phyloP scores from a whole-genome alignment of 2,797 vertebrate species.

The Mergus octosetaceus region DNA sequence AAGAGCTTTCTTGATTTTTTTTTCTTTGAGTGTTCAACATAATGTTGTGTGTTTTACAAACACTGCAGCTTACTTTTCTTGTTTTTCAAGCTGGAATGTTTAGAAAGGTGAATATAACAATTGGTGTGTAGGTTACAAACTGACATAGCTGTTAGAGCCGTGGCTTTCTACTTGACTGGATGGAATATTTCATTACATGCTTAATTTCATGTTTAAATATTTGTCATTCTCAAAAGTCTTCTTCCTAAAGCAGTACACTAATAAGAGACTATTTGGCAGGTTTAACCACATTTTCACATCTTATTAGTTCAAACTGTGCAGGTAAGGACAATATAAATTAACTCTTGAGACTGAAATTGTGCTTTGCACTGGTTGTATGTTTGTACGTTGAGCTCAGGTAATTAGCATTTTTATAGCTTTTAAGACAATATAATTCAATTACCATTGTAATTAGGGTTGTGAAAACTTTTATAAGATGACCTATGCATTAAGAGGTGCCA shows the following conservation, averaged over 20 bases:
- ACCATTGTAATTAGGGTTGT: slow-evolving; percentile 75
- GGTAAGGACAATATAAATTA: slow-evolving; percentile 17
- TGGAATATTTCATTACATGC: slow-evolving; percentile 44
- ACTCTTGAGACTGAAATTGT: slow-evolving; percentile 38
- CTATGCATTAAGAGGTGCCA: slow-evolving; percentile 68
- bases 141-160: not conserved
- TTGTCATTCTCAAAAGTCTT: slow-evolving; percentile 34
- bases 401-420: slow-evolving; percentile 69
- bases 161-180: slow-evolving; percentile 20
- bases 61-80: not conserved
- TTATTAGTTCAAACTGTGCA: slow-evolving; percentile 26
- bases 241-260: slow-evolving; percentile 9
- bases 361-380: not conserved
- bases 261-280: slow-evolving; percentile 34
- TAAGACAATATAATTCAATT: slow-evolving; percentile 69
- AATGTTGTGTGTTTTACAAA: not conserved
- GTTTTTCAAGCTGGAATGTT: not conserved
- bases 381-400: slow-evolving; percentile 23
- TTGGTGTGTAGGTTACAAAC: not conserved
- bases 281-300: slow-evolving; percentile 48
- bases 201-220: slow-evolving; percentile 57
- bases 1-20: not conserved
- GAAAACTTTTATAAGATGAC: slow-evolving; percentile 75
- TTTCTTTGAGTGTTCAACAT: not conserved
- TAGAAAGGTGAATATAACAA: not conserved